Percentiles rank a stretch among this genome's conserved stretches.
phyloP scores from a whole-genome alignment of 1,140 invertebrate species.

The Tetramorium alpestre region DNA sequence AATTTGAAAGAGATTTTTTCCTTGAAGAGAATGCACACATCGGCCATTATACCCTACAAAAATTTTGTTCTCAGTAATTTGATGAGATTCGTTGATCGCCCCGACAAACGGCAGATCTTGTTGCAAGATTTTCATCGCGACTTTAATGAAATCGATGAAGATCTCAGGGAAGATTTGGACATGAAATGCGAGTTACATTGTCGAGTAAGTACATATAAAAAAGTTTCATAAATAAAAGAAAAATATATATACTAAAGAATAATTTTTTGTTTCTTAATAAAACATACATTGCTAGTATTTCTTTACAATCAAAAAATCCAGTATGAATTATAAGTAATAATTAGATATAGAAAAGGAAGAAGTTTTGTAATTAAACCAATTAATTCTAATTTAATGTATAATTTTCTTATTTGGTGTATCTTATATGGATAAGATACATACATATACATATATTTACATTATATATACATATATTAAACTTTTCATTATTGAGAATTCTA shows the following conservation, averaged over 20 bases:
- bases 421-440: neutral
- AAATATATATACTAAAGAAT: neutral
- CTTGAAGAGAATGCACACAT: constrained; percentile 85
- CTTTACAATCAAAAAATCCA: neutral
- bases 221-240: neutral
- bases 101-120: constrained; percentile 86
- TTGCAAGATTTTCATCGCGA: constrained; percentile 85
- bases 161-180: constrained; percentile 85
- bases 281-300: neutral
- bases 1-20: constrained; percentile 86
- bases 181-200: constrained; percentile 84
- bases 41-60: constrained; percentile 85
- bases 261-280: neutral
- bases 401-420: neutral
- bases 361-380: neutral
- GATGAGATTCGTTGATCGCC: constrained; percentile 84
- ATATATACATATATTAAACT: neutral
- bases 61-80: constrained; percentile 85
- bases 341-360: neutral
- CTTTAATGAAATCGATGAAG: constrained; percentile 87
- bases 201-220: constrained; percentile 51
- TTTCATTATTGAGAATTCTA: neutral
- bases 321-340: neutral
- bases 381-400: neutral
- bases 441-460: neutral